Conservation (phyloP, 1,140 invertebrate genomes). For the Diploscapter pachys region DNA sequence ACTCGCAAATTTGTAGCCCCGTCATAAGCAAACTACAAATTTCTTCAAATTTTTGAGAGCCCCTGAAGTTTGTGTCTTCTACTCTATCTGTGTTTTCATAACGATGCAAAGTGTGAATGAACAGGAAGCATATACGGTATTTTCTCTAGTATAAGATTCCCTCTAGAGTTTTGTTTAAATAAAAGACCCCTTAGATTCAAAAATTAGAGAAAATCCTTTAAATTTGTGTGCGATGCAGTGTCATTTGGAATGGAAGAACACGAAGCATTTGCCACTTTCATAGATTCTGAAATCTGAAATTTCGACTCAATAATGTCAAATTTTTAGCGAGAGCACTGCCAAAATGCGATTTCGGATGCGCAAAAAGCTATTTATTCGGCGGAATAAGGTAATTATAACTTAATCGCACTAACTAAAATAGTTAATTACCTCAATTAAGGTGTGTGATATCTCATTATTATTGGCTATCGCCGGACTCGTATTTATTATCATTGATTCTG, state of each 20-base stretch:
- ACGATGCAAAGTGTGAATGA: too few species aligned
- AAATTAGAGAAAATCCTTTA: neutral
- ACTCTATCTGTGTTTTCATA: too few species aligned
- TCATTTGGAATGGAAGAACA: neutral
- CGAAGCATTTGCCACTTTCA: neutral
- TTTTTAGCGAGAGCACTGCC: slow-evolving; percentile 54
- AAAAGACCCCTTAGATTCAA: too few species aligned
- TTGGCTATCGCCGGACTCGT: slow-evolving; percentile 53
- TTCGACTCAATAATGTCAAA: neutral
- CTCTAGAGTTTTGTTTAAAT: neutral
- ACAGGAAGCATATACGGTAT: neutral
- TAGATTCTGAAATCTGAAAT: neutral
- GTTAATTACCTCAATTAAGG: slow-evolving; percentile 9
- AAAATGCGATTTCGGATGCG: slow-evolving; percentile 57
- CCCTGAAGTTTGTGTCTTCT: too few species aligned
- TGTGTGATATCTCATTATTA: slow-evolving; percentile 52
- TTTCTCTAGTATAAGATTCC: neutral
- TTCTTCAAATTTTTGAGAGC: too few species aligned
- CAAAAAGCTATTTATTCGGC: slow-evolving; percentile 45
- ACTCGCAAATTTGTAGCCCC: too few species aligned
- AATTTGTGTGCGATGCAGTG: neutral
- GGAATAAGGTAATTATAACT: slow-evolving; percentile 46
- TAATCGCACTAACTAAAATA: neutral
- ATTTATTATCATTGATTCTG: slow-evolving; percentile 54
- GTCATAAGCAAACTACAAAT: too few species aligned